Conservation (phyloP, 2,888 invertebrate species). For the Argyra leucocephala region DNA sequence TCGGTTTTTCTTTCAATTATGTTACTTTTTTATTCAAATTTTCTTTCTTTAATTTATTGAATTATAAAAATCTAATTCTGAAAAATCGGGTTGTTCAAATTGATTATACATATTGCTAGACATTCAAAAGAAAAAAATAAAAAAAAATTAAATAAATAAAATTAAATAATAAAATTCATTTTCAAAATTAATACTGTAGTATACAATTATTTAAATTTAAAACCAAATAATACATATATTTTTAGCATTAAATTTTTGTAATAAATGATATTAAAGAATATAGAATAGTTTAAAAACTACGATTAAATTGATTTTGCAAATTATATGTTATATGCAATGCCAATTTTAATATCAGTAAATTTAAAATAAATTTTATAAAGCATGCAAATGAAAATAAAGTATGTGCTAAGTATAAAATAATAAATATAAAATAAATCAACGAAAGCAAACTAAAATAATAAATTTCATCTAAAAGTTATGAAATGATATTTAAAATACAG, state of each 20-base stretch:
- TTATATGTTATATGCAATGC: not conserved
- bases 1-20: not conserved
- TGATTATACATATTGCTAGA: not conserved
- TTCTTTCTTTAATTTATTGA: not conserved
- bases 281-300: not conserved
- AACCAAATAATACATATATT: not conserved
- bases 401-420: not conserved
- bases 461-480: not conserved
- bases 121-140: conserved; percentile 1
- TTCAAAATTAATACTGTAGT: not conserved
- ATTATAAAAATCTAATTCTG: not conserved
- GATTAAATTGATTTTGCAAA: not conserved
- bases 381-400: conserved; percentile 1
- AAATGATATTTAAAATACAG: not conserved
- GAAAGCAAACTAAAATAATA: not conserved
- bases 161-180: not conserved
- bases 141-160: not conserved
- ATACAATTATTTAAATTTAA: not conserved
- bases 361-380: not conserved
- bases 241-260: not conserved
- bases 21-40: not conserved
- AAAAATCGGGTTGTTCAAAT: not conserved
- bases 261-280: not conserved
- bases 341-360: not conserved
- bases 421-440: not conserved